Evolutionary conservation across 2,888 invertebrate species (phyloP).

Genomic region (Aleiodes alternator): DNA sequence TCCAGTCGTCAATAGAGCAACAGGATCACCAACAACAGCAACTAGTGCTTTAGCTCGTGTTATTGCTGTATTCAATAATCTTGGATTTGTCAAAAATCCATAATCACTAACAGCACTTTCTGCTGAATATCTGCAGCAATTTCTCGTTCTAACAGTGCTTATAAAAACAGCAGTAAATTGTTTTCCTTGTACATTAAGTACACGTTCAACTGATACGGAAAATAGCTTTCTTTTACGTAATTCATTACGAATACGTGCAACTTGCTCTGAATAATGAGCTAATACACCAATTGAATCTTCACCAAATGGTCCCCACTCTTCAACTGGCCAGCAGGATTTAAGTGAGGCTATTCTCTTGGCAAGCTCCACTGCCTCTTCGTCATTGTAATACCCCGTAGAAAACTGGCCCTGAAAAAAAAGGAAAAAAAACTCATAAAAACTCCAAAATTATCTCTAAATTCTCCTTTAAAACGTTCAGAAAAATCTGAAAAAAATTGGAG

Average conservation of each 20-base stretch:
- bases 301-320: slow-evolving; percentile 83
- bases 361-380: slow-evolving; percentile 88
- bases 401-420: slow-evolving; percentile 67
- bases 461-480: too few relatives aligned
- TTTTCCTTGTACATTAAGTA: slow-evolving; percentile 91
- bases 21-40: slow-evolving; percentile 90
- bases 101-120: slow-evolving; percentile 82
- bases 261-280: slow-evolving; percentile 89
- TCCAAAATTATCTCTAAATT: too few relatives aligned
- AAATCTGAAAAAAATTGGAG: too few relatives aligned
- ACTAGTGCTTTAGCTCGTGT: slow-evolving; percentile 89
- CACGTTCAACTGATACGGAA: slow-evolving; percentile 88
- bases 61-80: slow-evolving; percentile 89
- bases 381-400: slow-evolving; percentile 89
- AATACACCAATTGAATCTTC: slow-evolving; percentile 90
- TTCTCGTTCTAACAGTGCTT: slow-evolving; percentile 86
- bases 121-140: slow-evolving; percentile 80
- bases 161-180: slow-evolving; percentile 90
- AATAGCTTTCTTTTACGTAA: slow-evolving; percentile 84
- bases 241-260: slow-evolving; percentile 85
- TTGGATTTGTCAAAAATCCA: slow-evolving; percentile 88
- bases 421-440: slow-evolving; percentile 20
- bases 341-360: slow-evolving; percentile 85
- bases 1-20: slow-evolving; percentile 87
- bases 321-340: slow-evolving; percentile 84